Conservation (phyloP, 1,140 invertebrate genomes). For the Colletes gigas region DNA sequence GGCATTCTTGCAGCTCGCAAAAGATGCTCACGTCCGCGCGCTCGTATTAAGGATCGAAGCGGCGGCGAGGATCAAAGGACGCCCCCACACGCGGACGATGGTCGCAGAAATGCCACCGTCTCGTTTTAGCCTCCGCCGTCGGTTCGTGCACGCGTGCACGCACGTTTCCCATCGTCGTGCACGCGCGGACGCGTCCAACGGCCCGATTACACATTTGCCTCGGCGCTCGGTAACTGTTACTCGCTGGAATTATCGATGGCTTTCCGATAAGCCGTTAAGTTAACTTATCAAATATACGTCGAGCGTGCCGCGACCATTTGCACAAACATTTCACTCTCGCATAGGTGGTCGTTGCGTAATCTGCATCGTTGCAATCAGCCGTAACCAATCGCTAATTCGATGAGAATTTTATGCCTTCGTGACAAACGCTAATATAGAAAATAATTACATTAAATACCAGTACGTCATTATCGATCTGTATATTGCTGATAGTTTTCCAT, state of each 20-base stretch:
- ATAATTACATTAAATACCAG: no score
- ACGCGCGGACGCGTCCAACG: constrained; percentile 32
- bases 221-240: constrained; percentile 14
- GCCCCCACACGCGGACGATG: constrained; percentile 60
- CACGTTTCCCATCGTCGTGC: constrained; percentile 27
- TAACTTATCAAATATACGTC: not conserved
- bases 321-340: not conserved
- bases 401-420: no score
- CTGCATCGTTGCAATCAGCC: no score
- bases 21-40: not conserved
- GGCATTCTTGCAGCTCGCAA: constrained; percentile 22
- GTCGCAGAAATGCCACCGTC: constrained; percentile 66
- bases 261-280: no score
- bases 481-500: no score
- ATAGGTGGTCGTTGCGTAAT: not conserved
- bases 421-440: no score
- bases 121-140: constrained; percentile 49
- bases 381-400: no score
- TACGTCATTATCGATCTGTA: no score
- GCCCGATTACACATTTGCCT: constrained; percentile 39
- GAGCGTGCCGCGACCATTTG: not conserved
- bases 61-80: constrained; percentile 67
- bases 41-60: constrained; percentile 15
- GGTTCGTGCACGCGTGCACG: constrained; percentile 25
- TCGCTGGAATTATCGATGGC: not conserved